Base-by-base conservation (phyloP, 2,888 invertebrate species). In the Sinodicranocentrus sp. region DNA sequence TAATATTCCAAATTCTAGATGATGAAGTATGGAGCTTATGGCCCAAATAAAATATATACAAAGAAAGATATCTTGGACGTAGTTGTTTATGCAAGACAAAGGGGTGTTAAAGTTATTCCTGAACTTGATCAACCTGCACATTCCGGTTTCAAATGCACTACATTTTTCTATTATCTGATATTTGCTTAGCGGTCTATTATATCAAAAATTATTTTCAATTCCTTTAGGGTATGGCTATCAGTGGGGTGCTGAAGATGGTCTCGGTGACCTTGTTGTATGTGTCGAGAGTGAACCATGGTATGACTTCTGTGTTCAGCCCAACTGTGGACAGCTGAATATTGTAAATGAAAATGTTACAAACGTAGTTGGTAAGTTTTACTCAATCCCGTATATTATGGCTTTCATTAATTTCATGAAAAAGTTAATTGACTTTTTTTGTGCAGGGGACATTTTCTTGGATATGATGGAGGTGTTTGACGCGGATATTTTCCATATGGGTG, bases 401-500 rank as follows among this genome's bases (percentile, higher is more conserved):
- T 68, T 8, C 48, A 39, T 8, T 39, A 39, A 13, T 52, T n/a
- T 52, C 52, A 6, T 57, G n/a, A n/a, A n/a, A n/a, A n/a, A n/a
- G n/a, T n/a, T n/a, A n/a, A n/a, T n/a, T 39, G 13, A 39, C 39
- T 8, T 39, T 39, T 13, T 17, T 65, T 65, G 33, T 26, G 15
- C 63, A 26, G 94, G 94, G 82, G 85, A 87, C 1, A 91, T 96
- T 73, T 96, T 95, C 90, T 91, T 90, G 0, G 96, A 96, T 87
- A 95, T 96, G 94, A 91, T 94, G 23, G 93, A 93, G 0, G 92
- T 93, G 67, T 95, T 95, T 90, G 90, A 93, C 21, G 93, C 94
- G 0, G 95, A 95, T 89, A 91, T 96, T 0, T 96, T 96, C 91
- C 96, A 96, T 90, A 96, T 96, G 95, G 96, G 96, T 0, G 96